Evolutionary conservation across 2,888 invertebrate genomes (phyloP), one percentile per base, ranked within the genome.

Genomic region (Nemoura dubitans): DNA sequence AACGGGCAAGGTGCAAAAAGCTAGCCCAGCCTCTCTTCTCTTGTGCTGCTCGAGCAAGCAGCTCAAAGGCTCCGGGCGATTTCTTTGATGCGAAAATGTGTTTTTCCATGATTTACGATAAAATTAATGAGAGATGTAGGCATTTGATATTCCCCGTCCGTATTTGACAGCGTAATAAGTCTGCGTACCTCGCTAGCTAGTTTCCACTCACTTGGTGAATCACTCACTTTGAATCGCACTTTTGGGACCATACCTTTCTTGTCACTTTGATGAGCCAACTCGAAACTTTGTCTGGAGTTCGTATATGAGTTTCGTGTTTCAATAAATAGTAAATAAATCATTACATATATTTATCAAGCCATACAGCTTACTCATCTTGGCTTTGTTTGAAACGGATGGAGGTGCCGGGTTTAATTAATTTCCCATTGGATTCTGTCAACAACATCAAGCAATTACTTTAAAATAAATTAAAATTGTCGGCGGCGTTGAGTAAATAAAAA

Each of bases 141-240:
- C 59, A 59, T 59, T 59, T 59, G 59, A 59, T 59, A 59, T 59
- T 59, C 10, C 59, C 59, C 59, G 59, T 59, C 59, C 59, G 59
- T 21, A 59, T 59, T 59, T 59, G 59, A 59, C 59, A 59, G 59
- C 14, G 14, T 59, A 7, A 59, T 59, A 6, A 36, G 3, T 36
- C 36, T 10, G 10, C 36, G 10, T 10, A 36, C 21, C 59, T 16
- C 59, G 10, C n/a, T 59, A 10, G 59, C 59, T 59, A 59, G 59
- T 59, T 59, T 59, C 21, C 2, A 21, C 59, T 59, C 16, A 10
- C 59, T 59, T 21, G 59, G 14, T 14, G 21, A 59, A 59, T 59
- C 59, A 21, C 59, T 59, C 10, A 59, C 14, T 59, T 59, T 14
- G 59, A 59, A 59, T 59, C 59, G 14, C 59, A 21, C 59, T 59